Percentiles rank a stretch among this genome's conserved stretches.
phyloP scores from a whole-genome alignment of 2,888 invertebrate species.

The Nowickia ferox region DNA sequence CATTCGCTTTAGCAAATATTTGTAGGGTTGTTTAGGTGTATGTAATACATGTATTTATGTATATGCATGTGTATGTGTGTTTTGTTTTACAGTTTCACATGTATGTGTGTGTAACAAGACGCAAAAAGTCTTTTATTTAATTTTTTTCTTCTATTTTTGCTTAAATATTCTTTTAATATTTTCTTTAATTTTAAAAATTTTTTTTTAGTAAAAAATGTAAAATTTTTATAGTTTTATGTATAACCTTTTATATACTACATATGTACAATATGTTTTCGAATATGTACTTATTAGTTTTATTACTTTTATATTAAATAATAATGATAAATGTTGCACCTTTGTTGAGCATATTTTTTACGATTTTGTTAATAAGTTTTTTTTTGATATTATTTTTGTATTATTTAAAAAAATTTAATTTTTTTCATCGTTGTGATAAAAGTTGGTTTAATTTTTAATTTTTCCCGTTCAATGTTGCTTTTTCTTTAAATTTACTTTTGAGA shows the following conservation, averaged over 20 bases:
- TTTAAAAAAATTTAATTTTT: conserved; percentile 23
- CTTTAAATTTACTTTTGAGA: conserved; percentile 73
- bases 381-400: conserved; percentile 15
- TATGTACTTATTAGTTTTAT: neutral
- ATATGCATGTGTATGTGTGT: conserved; percentile 16
- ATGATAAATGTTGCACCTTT: conserved; percentile 40
- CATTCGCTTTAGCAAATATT: neutral
- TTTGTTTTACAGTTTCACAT: conserved; percentile 14
- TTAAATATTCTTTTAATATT: conserved; percentile 18
- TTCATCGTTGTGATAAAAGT: conserved; percentile 37
- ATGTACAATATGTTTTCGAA: neutral
- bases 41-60: too few relatives aligned
- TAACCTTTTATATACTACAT: neutral
- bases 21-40: neutral
- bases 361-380: neutral
- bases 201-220: neutral
- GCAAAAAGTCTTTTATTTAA: conserved; percentile 20
- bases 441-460: conserved; percentile 20
- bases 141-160: conserved; percentile 6
- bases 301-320: neutral
- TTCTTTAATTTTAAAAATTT: conserved; percentile 6
- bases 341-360: neutral
- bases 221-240: neutral
- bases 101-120: conserved; percentile 10
- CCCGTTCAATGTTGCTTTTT: conserved; percentile 72